These are phyloP conservation scores for Chelmon rostratus DNA, from an alignment of 2,797 vertebrate genomes.

Conservation along the genomic window DNA sequence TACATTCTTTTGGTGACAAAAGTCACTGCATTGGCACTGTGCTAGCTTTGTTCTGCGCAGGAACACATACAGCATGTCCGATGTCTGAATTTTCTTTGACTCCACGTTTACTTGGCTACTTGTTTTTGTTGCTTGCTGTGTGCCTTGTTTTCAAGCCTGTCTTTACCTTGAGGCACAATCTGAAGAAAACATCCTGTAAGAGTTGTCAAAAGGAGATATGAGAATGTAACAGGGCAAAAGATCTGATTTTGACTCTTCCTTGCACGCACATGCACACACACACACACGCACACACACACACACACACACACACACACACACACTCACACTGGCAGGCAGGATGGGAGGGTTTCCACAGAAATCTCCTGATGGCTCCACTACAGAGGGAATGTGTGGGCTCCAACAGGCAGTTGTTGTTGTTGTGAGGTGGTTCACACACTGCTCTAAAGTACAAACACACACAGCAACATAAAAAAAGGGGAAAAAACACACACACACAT, in stretches of 20 bases:
- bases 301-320: conserved; percentile 15
- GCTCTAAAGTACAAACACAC: conserved; percentile 46
- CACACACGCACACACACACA: conserved; percentile 22
- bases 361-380: conserved; percentile 71
- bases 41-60: neutral
- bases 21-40: neutral
- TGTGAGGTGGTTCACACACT: conserved; percentile 64
- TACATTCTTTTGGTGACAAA: neutral
- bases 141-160: conserved; percentile 58
- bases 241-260: conserved; percentile 60
- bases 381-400: conserved; percentile 75
- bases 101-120: conserved; percentile 40
- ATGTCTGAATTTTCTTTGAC: conserved; percentile 35
- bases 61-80: neutral
- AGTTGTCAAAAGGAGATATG: conserved; percentile 65
- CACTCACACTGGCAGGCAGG: conserved; percentile 39
- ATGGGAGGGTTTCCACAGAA: conserved; percentile 73
- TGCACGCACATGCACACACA: conserved; percentile 23
- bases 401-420: conserved; percentile 67
- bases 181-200: conserved; percentile 63
- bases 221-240: conserved; percentile 67
- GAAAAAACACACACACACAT: conserved; percentile 9
- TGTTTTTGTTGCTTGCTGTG: conserved; percentile 26
- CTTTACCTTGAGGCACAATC: conserved; percentile 65
- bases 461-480: neutral